Evolutionary conservation across 2,113 vertebrate species (phyloP), one percentile per base, ranked within the genome.

Genomic region (Leuciscus idus): DNA sequence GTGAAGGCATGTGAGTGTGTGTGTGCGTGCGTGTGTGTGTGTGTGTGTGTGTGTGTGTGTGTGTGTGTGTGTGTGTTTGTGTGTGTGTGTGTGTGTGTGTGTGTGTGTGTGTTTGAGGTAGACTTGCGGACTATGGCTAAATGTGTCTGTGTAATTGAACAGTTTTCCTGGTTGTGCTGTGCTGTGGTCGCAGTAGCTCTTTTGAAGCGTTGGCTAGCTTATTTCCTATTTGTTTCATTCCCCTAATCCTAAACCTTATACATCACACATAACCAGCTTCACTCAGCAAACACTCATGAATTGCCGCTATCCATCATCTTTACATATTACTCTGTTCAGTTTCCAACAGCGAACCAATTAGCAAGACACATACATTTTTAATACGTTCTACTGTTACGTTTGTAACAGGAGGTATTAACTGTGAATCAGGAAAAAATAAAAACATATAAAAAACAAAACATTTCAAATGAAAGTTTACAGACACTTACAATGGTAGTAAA

Each of bases 91-190:
- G n/a, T n/a, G n/a, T n/a, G 13, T 50, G 48, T 52, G 55, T 89
- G 30, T 57, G 43, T 87, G 33, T 87, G 46, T 86, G 50, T 86
- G 75, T 86, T 30, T 77, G 84, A 70, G 81, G 77, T 82, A 30
- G 52, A 81, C 64, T 84, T 78, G 36, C 76, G 62, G 33, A 74
- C 33, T 73, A 57, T 72, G 50, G 52, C 61, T 75, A 85, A 87
- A 85, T 91, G 72, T 84, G 77, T 83, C 84, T 87, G 84, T 84
- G 82, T 74, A 84, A 82, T 75, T 85, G 87, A 81, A 78, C 83
- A 81, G 87, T 85, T 90, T 86, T 83, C 70, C 46, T 61, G 57
- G 46, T 50, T 30, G 43, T 57, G n/a, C 21, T 86, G 70, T 23
- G 26, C 77, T 87, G 85, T 77, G 85, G 83, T 89, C 64, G 26